Base-by-base conservation (phyloP, 2,888 invertebrate genomes). In the Dolomedes plantarius region DNA sequence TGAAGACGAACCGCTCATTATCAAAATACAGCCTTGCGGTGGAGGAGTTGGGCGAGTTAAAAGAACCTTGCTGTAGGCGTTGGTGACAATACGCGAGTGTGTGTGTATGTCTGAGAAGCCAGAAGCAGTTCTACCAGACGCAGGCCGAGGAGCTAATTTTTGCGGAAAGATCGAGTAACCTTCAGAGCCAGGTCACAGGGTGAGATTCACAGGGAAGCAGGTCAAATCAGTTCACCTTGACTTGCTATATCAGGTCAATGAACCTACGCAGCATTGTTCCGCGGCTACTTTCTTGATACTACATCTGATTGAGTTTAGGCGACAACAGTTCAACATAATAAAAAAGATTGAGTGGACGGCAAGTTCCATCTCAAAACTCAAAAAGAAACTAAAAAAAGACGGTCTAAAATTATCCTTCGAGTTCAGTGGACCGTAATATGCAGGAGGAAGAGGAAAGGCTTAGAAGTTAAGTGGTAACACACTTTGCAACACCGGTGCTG, bases 221-320 rank as follows among this genome's bases (percentile, higher is more conserved):
- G 81, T 82, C 81, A 82, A 62, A 69, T 82, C 81, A 82, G 81
- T 82, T 82, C 81, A 75, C 81, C 75, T 75, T 82, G 81, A 82
- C 72, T 80, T 80, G 80, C 72, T 73, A 80, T 64, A 65, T 23
- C 81, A 62, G 81, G 81, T 82, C 81, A 71, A 69, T 69, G 81
- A 82, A 82, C 81, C 69, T 69, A 62, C 29, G 68, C 67, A 56
- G 74, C 75, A 71, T 82, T 75, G 80, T 80, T 80, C 73, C 72
- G 69, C 27, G 62, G 73, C 81, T 69, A 82, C 75, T 82, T 82
- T 82, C 81, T 75, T 82, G 23, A 32, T 39, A 65, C 65, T 65
- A 31, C 65, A 65, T n/a, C 13, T 69, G 41, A 69, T 41, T 28
- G 41, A 41, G 69, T 28, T 28, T 41, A 36, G 28, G 27, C 41